Base-by-base conservation (phyloP, 2,888 invertebrate species). In the Drosophila nr. fundita region DNA sequence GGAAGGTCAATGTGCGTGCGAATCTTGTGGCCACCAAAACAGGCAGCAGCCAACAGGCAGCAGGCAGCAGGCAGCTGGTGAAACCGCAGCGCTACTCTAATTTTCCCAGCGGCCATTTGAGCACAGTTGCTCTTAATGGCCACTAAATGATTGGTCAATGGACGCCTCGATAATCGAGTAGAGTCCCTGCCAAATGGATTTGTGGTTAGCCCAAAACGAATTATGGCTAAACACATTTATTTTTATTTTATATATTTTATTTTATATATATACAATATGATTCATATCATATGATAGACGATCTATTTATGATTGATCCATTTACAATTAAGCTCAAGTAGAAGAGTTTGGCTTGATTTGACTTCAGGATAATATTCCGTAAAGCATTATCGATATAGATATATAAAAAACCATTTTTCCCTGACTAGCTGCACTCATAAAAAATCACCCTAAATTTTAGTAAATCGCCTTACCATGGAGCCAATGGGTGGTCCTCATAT, bases 1-100 rank as follows among this genome's bases (percentile, higher is more conserved):
- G 57, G 73, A 91, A 91, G 91, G 91, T 90, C 89, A 89, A 82
- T 69, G 80, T 89, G 87, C 82, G 87, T 91, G 84, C 80, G 80
- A 90, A 88, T 87, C 78, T 80, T 71, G 75, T 27, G 84, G 76
- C 57, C 54, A 63, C 53, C 40, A 45, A 79, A 76, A 77, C 70
- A 79, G 72, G 63, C 50, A 60, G 57, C 40, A 4, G 27, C 27
- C 27, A 27, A 4, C 4, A 50, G 53, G 58, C 68, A 54, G 38
- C 68, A 53, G 67, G 45, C 59, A 38, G 11, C 36, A 62, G 49
- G 58, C 68, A 57, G 70, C 62, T 30, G 54, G 34, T 58, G 24
- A 45, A 73, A 74, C 79, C 76, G 82, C 86, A 80, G 87, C 58
- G 83, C 76, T 82, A 83, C 81, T 82, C 91, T 91, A 92, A 89